These are phyloP conservation scores for Odontothrips loti DNA, from an alignment of 2,888 invertebrate species.

Conservation along the genomic window DNA sequence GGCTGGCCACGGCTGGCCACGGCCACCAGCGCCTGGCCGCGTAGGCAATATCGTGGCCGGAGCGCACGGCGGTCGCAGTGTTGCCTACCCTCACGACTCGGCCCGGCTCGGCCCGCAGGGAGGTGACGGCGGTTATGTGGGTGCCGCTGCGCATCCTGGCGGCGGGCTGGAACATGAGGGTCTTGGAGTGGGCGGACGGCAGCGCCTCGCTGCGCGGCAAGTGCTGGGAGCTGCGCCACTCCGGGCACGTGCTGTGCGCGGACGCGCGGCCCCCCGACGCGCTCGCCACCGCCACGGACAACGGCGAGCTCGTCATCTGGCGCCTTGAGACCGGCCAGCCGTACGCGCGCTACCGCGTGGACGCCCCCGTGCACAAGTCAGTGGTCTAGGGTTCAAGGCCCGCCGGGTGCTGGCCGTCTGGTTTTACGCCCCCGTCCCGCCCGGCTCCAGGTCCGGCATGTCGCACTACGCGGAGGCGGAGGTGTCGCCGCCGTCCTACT, in stretches of 20 bases:
- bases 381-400: too few relatives aligned
- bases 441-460: slow-evolving; percentile 32
- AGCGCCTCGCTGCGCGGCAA: slow-evolving; percentile 52
- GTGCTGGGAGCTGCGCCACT: slow-evolving; percentile 67
- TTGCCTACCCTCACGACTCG: background rate
- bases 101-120: slow-evolving; percentile 42
- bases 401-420: slow-evolving; percentile 10
- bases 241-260: slow-evolving; percentile 69
- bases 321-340: slow-evolving; percentile 75
- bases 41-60: background rate
- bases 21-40: background rate
- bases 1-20: background rate
- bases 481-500: background rate
- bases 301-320: slow-evolving; percentile 78
- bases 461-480: background rate
- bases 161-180: slow-evolving; percentile 71
- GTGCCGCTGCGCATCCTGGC: slow-evolving; percentile 60
- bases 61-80: background rate
- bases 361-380: slow-evolving; percentile 55
- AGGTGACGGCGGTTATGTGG: slow-evolving; percentile 54
- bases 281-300: slow-evolving; percentile 70
- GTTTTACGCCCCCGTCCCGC: background rate
- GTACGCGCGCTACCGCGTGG: slow-evolving; percentile 53
- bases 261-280: slow-evolving; percentile 62
- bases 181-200: slow-evolving; percentile 63